Evolutionary conservation across 2,888 invertebrate genomes (phyloP).

Genomic region (Parnassius glacialis): DNA sequence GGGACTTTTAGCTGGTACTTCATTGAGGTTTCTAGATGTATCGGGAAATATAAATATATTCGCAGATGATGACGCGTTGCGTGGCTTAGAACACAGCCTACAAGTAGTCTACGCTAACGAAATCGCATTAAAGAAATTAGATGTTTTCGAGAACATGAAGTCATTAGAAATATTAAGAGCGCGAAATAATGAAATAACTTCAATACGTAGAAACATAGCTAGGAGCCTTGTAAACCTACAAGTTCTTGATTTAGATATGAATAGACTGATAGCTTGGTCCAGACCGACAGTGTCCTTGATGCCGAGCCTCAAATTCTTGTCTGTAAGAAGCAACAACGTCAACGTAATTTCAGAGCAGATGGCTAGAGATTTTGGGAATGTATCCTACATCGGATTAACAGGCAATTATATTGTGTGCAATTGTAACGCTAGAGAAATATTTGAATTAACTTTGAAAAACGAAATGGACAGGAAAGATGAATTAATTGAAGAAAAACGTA

Average conservation of each 20-base stretch:
- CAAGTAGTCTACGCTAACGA: slow-evolving; percentile 68
- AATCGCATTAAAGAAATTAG: slow-evolving; percentile 56
- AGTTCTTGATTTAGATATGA: slow-evolving; percentile 74
- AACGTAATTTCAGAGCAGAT: slow-evolving; percentile 79
- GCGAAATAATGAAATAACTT: slow-evolving; percentile 71
- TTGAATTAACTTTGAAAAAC: slow-evolving; percentile 51
- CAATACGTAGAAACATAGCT: slow-evolving; percentile 48
- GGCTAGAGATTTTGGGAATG: slow-evolving; percentile 72
- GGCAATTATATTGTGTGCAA: slow-evolving; percentile 82
- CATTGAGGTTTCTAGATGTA: slow-evolving; percentile 74
- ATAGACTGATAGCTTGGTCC: slow-evolving; percentile 81
- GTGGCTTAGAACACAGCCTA: slow-evolving; percentile 62
- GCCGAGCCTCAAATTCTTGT: slow-evolving; percentile 60
- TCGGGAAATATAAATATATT: slow-evolving; percentile 74
- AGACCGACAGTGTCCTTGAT: slow-evolving; percentile 56
- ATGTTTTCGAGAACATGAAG: slow-evolving; percentile 54
- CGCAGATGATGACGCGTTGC: slow-evolving; percentile 49
- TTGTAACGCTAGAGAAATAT: slow-evolving; percentile 76
- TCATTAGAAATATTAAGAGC: slow-evolving; percentile 73
- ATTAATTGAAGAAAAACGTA: slow-evolving; percentile 11
- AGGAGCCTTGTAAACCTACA: slow-evolving; percentile 57
- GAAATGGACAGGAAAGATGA: slow-evolving; percentile 22
- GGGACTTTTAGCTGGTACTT: slow-evolving; percentile 61
- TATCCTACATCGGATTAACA: slow-evolving; percentile 74
- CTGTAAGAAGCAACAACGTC: slow-evolving; percentile 77